These are phyloP conservation scores for Noctua janthina DNA, from an alignment of 2,888 invertebrate species.

Conservation along the genomic window DNA sequence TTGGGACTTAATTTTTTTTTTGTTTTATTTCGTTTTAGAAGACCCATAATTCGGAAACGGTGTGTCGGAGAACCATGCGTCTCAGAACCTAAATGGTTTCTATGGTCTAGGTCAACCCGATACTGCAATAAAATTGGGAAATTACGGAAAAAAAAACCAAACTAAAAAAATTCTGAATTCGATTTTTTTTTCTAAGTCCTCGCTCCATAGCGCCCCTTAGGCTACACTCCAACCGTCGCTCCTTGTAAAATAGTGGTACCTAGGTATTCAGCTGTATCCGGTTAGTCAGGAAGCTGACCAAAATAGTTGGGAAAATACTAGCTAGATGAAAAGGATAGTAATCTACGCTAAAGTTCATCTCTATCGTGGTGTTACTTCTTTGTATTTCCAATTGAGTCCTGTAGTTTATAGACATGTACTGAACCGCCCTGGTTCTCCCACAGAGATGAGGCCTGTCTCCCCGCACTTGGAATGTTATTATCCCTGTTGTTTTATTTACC, in stretches of 20 bases:
- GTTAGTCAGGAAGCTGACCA: not conserved
- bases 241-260: not conserved
- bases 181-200: too few species aligned
- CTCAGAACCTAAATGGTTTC: too few species aligned
- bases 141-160: too few species aligned
- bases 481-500: not conserved
- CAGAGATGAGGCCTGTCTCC: not conserved
- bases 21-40: too few species aligned
- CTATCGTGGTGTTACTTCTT: not conserved
- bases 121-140: too few species aligned
- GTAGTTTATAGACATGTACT: not conserved
- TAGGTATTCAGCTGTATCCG: not conserved
- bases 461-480: not conserved
- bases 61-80: too few species aligned
- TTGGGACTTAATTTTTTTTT: too few species aligned
- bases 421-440: not conserved
- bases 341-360: not conserved
- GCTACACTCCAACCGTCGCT: not conserved
- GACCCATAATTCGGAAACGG: too few species aligned
- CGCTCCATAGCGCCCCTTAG: too few species aligned
- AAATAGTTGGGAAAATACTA: not conserved
- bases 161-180: too few species aligned
- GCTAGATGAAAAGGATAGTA: not conserved
- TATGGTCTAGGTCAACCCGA: too few species aligned
- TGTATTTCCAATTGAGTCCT: not conserved